Base-by-base conservation (phyloP, 2,888 invertebrate genomes). In the Rotaria magnacalcarata region DNA sequence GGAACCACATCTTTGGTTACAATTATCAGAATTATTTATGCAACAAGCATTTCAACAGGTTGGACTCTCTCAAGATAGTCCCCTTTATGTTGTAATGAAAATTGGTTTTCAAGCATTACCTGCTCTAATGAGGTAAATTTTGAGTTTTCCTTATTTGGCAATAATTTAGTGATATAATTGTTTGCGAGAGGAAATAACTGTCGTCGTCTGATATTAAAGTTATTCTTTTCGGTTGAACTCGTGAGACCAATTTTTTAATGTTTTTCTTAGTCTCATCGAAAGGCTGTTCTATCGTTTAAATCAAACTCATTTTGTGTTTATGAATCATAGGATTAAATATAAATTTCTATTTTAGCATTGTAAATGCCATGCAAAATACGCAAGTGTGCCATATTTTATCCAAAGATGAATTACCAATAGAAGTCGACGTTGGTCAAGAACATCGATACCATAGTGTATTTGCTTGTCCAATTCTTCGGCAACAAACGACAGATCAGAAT, bases 401-500 rank as follows among this genome's bases (percentile, higher is more conserved):
- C 4, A 86, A 86, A 85, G 86, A 86, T 52, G 86, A 86, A 52
- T 58, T 86, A n/a, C 86, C 86, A 10, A 86, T 86, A 19, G 86
- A 86, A 85, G 80, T 86, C 0, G 86, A 86, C 60, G 27, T 86
- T n/a, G 86, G 86, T 56, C 85, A 86, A 85, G 80, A 80, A 54
- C 56, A 85, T 58, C 54, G 86, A 58, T 86, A 60, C 80, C 99
- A 99, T 92, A 98, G 97, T 11, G 95, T 97, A 90, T 99, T 99
- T 92, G 97, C 98, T 43, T 99, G 99, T 91, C 99, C 99, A 14
- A 99, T 99, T 89, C 93, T 99, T 87, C 94, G 97, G 86, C 97
- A 97, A 90, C 98, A 98, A 91, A 96, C 96, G 84, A 95, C 96
- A 0, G 96, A 96, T 89, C 93, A 93, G 88, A 99, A 99, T 93